Evolutionary conservation across 2,797 vertebrate genomes (phyloP).

Genomic region (Pelodytes ibericus): DNA sequence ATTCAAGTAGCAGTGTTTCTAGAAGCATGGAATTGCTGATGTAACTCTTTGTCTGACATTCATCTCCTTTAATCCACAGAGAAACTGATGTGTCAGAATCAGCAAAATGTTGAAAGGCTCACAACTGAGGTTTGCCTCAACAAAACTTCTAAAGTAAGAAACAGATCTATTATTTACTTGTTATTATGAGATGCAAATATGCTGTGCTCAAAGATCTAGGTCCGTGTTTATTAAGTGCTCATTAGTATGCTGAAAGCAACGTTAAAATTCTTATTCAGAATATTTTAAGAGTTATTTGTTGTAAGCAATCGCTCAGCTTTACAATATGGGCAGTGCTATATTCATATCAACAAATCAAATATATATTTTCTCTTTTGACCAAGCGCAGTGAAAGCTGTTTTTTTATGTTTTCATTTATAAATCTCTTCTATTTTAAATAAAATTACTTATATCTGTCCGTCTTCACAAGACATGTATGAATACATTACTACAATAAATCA

Average conservation of each 20-base stretch:
- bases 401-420: no score
- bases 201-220: background rate
- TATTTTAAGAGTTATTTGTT: no score
- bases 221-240: background rate
- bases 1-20: slow-evolving; percentile 22
- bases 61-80: slow-evolving; percentile 22
- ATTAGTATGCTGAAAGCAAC: background rate
- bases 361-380: no score
- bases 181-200: background rate
- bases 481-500: no score
- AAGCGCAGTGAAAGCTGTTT: no score
- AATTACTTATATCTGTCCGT: no score
- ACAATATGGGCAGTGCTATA: no score
- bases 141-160: background rate
- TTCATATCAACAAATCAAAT: no score
- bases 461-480: no score
- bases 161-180: background rate
- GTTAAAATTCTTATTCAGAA: no score
- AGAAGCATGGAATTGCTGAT: slow-evolving; percentile 31
- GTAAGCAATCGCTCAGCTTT: no score
- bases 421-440: no score
- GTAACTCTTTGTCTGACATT: slow-evolving; percentile 50
- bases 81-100: slow-evolving; percentile 39
- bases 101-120: slow-evolving; percentile 53
- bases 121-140: slow-evolving; percentile 41